Evolutionary conservation across 2,888 invertebrate genomes (phyloP).

Genomic region (Tenthredo notha): DNA sequence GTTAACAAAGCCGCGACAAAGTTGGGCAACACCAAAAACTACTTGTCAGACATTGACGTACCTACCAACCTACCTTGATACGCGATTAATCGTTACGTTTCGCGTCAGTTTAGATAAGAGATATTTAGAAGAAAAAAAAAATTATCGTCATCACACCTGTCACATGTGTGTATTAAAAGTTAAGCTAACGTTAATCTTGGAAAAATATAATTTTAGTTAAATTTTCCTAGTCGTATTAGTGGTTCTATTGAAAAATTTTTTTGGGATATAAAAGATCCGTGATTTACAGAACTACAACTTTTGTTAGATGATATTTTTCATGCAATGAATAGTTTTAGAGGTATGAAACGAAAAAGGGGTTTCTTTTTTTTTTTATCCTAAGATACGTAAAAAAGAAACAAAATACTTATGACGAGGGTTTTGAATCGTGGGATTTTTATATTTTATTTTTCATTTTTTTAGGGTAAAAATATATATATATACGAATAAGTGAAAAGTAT

Average conservation of each 20-base stretch:
- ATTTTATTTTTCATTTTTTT: neutral
- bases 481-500: neutral
- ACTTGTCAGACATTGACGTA: conserved; percentile 48
- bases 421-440: conserved; percentile 8
- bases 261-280: neutral
- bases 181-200: neutral
- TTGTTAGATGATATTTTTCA: neutral
- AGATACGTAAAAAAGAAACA: neutral
- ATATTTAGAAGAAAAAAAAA: conserved; percentile 9
- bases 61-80: neutral
- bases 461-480: neutral
- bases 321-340: neutral
- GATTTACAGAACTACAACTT: neutral
- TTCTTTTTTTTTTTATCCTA: too few species aligned
- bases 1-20: conserved; percentile 48
- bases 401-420: neutral
- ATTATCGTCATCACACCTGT: neutral
- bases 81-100: neutral
- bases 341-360: neutral
- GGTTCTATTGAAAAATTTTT: neutral
- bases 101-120: neutral
- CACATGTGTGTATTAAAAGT: neutral
- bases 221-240: neutral
- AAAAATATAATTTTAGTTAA: neutral
- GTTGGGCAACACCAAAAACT: conserved; percentile 51